Conservation (phyloP, 2,113 vertebrate species). For the Melanotaenia duboulayi region DNA sequence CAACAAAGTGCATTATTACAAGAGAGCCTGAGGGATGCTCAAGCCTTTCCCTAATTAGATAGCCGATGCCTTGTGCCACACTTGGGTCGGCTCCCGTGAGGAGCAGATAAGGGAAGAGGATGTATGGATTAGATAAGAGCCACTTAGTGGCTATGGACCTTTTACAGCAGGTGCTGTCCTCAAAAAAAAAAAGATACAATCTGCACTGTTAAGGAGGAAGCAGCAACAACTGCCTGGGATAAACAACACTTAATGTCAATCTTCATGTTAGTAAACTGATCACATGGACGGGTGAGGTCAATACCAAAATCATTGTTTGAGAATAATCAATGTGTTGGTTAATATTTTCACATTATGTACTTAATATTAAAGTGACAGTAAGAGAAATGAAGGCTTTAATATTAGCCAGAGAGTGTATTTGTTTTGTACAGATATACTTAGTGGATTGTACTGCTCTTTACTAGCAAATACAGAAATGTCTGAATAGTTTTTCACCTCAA, state of each 20-base stretch:
- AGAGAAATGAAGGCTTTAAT: not conserved
- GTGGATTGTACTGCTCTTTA: no score
- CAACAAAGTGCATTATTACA: slow-evolving; percentile 47
- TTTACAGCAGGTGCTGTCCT: slow-evolving; percentile 45
- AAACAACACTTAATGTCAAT: slow-evolving; percentile 9
- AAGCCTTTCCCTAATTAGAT: slow-evolving; percentile 69
- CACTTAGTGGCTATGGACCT: slow-evolving; percentile 57
- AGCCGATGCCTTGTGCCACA: slow-evolving; percentile 56
- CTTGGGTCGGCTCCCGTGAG: slow-evolving; percentile 54
- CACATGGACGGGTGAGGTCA: not conserved
- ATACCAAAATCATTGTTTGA: not conserved
- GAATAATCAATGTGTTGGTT: not conserved
- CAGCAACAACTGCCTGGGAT: not conserved
- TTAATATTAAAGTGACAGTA: not conserved
- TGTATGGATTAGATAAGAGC: slow-evolving; percentile 77
- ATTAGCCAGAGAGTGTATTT: not conserved
- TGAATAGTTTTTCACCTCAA: no score
- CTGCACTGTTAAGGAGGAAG: slow-evolving; percentile 26
- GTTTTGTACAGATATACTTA: not conserved
- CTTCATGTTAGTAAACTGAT: not conserved
- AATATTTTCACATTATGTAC: not conserved
- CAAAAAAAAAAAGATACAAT: no score
- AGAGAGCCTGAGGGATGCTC: slow-evolving; percentile 60
- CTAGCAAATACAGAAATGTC: no score
- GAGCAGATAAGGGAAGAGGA: slow-evolving; percentile 68